Evolutionary conservation across 2,797 vertebrate genomes (phyloP), one percentile per base, ranked within the genome.

Genomic region (Ptychobarbus kaznakovi): DNA sequence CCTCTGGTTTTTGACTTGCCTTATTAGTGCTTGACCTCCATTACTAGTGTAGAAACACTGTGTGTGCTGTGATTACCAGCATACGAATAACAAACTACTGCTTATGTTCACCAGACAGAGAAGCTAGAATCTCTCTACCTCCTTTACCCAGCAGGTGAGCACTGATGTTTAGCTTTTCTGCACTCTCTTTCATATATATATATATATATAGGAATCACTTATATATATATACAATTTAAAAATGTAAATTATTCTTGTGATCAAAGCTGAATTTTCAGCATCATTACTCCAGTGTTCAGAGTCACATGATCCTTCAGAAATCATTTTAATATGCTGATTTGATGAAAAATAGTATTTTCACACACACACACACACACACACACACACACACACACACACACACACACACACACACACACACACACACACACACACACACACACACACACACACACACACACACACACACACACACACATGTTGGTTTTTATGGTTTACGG

Each of bases 121-220:
- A 94, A 63, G 1, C 53, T 0, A 90, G 88, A 81, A 13, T 6
- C 49, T 91, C 93, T 79, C 92, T 96, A 49, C 95, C 95, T 20
- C 92, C 93, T 80, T 89, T 96, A 89, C 95, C 95, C 6, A 83
- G 89, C 85, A 0, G 40, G 95, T 96, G 85, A 93, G 94, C 84
- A 56, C 6, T n/a, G 25, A 35, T 49, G n/a, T 35, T 56, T 56
- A 9, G 35, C 35, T 16, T 44, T 28, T 25, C 53, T 78, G 11
- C 25, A 38, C 13, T 40, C 18, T 20, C 22, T 40, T 10, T 32
- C 22, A 61, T 61, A 56, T 20, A 53, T 53, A 53, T 16, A 44
- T n/a, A n/a, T 12, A 44, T 49, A 28, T 28, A 28, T 28, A 28
- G 28, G 28, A 28, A 28, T 28, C 28, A 28, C 28, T 28, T 28